Base-by-base conservation (phyloP, 2,797 vertebrate species). In the Chiloscyllium punctatum region DNA sequence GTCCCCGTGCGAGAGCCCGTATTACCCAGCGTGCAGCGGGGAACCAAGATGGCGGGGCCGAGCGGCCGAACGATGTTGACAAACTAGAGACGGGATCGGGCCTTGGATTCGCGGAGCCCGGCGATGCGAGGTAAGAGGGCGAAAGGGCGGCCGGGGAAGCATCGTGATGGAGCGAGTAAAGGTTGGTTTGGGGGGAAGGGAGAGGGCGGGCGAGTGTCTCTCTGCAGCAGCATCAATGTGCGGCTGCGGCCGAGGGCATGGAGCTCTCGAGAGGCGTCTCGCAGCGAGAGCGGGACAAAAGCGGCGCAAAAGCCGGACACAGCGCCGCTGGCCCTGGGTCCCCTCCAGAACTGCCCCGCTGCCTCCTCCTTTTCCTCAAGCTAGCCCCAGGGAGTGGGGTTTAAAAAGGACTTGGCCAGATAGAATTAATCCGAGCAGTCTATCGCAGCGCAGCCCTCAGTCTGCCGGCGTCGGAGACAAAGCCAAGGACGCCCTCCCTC, bases 401-500 rank as follows among this genome's bases (percentile, higher is more conserved):
- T 69, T 21, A 33, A 77, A 33, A 1, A 0, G 37, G 96, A 96
- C 96, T 77, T 86, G 87, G 27, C 9, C 9, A 3, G 23, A 7
- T 9, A 96, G 79, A 33, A 57, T 0, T 74, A 23, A 8, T 86
- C 62, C 74, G 13, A 96, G 96, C 96, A 96, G 57, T 18, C 30
- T 4, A 21, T 72, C 30, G 16, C 30, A 37, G 51, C 30, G 42
- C 27, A 97, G 30, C 30, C 96, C 96, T 96, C 95, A 96, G 97
- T 98, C 98, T 97, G 96, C 97, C 77, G 72, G 91, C 57, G 72
- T 71, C 27, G 68, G 37, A 96, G 96, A 95, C 90, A 97, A 96
- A 97, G 97, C 98, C 98, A 98, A 98, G 79, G 98, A 98, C 98
- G 98, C 98, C 98, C 72, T 98, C 97, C 97, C 72, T 98, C 97